Percentiles rank a stretch among this genome's conserved stretches.
These are phyloP conservation scores for Oxystoma pomonae DNA, from an alignment of 2,888 invertebrate species.

Conservation along the genomic window DNA sequence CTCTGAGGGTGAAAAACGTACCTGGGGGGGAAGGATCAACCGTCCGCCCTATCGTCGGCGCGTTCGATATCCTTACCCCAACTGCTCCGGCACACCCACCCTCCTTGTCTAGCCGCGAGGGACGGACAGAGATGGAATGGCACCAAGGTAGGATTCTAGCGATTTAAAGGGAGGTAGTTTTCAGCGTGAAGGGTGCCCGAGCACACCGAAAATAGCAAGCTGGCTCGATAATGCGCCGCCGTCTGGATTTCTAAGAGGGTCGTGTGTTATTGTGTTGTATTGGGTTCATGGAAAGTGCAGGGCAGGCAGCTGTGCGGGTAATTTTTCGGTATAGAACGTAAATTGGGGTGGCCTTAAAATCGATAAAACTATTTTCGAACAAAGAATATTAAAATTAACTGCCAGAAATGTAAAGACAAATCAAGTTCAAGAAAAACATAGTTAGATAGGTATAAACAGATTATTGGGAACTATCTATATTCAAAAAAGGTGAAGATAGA, in stretches of 20 bases:
- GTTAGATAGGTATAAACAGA: too few species aligned
- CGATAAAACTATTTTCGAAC: too few species aligned
- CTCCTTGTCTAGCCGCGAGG: neutral
- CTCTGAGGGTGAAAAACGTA: conserved; percentile 21
- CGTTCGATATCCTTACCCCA: neutral
- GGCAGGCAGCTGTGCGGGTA: neutral
- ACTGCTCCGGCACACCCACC: neutral
- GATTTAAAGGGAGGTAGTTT: neutral
- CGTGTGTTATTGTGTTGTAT: neutral
- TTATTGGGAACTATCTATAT: too few species aligned
- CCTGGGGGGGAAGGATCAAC: conserved; percentile 18
- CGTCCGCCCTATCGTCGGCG: neutral
- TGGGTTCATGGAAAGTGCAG: neutral
- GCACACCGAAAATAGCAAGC: neutral
- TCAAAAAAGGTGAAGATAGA: too few species aligned
- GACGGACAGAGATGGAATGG: neutral
- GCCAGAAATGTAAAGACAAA: too few species aligned
- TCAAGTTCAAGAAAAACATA: too few species aligned
- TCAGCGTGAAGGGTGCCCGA: neutral
- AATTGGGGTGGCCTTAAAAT: too few species aligned
- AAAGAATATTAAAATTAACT: too few species aligned
- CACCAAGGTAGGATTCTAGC: neutral
- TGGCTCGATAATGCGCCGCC: neutral
- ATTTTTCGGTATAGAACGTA: neutral
- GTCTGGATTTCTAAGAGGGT: neutral